These are phyloP conservation scores for Drosophila engyochracea DNA, from an alignment of 2,888 invertebrate species.

Conservation along the genomic window DNA sequence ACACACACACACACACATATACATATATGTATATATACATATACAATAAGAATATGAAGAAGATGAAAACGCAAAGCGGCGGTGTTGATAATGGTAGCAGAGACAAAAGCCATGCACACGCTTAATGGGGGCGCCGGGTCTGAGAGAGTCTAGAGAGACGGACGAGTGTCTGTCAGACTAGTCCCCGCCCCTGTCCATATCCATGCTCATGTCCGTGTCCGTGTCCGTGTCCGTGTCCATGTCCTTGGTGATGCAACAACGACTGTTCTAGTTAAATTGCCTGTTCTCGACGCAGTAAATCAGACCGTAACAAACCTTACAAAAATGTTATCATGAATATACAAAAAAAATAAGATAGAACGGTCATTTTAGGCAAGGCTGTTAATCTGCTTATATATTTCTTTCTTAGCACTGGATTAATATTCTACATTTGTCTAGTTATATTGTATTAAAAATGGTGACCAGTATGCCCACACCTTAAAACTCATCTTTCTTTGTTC, in stretches of 20 bases:
- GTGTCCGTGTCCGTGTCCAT: conserved; percentile 18
- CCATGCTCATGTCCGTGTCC: conserved; percentile 17
- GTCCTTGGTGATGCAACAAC: conserved; percentile 66
- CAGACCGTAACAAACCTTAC: conserved; percentile 56
- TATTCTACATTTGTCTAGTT: background rate
- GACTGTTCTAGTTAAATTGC: conserved; percentile 69
- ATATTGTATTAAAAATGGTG: background rate
- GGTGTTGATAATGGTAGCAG: conserved; percentile 74
- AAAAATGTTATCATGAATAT: conserved; percentile 24
- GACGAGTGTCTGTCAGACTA: conserved; percentile 45
- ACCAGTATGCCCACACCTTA: background rate
- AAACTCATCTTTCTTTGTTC: no score
- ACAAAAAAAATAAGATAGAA: conserved; percentile 4
- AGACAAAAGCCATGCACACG: conserved; percentile 63
- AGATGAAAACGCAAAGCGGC: conserved; percentile 44
- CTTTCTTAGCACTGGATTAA: background rate
- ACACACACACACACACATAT: background rate
- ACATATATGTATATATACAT: background rate
- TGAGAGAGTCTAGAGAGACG: conserved; percentile 43
- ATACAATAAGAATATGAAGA: conserved; percentile 10
- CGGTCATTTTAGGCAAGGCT: background rate
- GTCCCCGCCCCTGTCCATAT: background rate
- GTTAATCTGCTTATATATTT: background rate
- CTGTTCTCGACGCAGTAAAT: conserved; percentile 71
- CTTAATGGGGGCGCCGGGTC: conserved; percentile 30